Evolutionary conservation across 2,888 invertebrate species (phyloP), one percentile per base, ranked within the genome.

Genomic region (Empis livida): DNA sequence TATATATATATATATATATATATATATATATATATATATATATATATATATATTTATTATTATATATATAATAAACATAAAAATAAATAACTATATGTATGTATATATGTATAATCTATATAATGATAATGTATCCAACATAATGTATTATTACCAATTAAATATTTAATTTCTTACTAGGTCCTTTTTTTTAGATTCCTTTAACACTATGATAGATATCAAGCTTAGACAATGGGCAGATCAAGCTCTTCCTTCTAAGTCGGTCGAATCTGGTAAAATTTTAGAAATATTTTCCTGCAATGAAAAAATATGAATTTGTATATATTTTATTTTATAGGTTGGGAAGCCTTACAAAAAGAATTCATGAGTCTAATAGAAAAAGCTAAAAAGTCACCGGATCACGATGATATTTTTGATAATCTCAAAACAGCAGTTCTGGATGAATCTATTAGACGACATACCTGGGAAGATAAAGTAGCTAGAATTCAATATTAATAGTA

Each of bases 211-310:
- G 38, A 84, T 88, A 16, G 99, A 99, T 67, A 99, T 99, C 53
- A 91, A 92, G 65, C 74, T 99, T 13, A 84, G 91, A 51, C 89
- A 95, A 59, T 99, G 97, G 96, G 91, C 95, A 0, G 95, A 97
- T 61, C 78, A 84, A 51, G 85, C 84, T 44, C 72, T 99, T 46
- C 95, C 97, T 0, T 74, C 78, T 1, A 84, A 84, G 63, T 86
- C 89, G 46, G 86, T 93, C 3, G 84, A 88, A 67, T 80, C 85
- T 44, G 90, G 81, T 48, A 55, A 47, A 32, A 32, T 32, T 42
- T 31, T 20, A 10, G 14, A 20, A 8, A 27, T 27, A 27, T 27
- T 27, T n/a, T 27, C 23, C 8, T 2, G 20, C 10, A 35, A 20
- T 23, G 11, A n/a, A n/a, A n/a, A n/a, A n/a, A n/a, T n/a, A 5